A percentile compares a stretch with the other conserved stretches of the same genome.
phyloP scores from a whole-genome alignment of 2,888 invertebrate genomes.

The Ophion obscuratus region DNA sequence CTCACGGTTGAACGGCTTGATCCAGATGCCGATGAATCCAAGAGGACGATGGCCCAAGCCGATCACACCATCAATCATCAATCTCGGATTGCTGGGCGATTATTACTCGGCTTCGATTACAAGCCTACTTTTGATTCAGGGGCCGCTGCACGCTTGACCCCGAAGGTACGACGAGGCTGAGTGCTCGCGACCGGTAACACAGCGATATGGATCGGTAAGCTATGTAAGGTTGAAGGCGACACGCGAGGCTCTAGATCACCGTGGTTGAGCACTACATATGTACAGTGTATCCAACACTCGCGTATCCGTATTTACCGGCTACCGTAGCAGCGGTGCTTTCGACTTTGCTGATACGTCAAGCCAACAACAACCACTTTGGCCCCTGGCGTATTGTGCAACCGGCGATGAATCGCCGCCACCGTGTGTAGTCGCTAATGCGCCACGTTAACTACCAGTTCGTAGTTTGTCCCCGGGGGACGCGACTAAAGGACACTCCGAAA shows the following conservation, averaged over 20 bases:
- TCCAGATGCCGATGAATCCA: not conserved
- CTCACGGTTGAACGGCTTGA: not conserved
- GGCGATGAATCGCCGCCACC: not conserved
- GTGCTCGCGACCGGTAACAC: slow-evolving; percentile 16
- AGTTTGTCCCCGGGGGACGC: not conserved
- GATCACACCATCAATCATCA: not conserved
- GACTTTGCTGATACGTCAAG: slow-evolving; percentile 14
- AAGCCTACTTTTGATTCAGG: not conserved
- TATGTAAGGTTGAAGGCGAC: slow-evolving; percentile 25
- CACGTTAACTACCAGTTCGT: slow-evolving; percentile 8
- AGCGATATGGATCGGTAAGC: slow-evolving; percentile 30
- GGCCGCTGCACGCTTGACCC: slow-evolving; percentile 54
- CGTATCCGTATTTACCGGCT: not conserved
- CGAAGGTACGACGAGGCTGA: not conserved
- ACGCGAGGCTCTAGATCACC: slow-evolving; percentile 63
- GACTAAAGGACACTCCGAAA: slow-evolving; percentile 14
- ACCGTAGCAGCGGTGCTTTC: not conserved
- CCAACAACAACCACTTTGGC: slow-evolving; percentile 18
- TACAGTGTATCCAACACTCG: not conserved
- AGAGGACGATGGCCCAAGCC: not conserved
- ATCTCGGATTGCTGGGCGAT: too few species aligned
- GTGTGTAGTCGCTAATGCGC: not conserved
- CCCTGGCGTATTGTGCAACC: slow-evolving; percentile 2
- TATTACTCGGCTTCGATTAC: not conserved
- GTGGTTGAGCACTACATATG: slow-evolving; percentile 25